Evolutionary conservation across 2,888 invertebrate species (phyloP), one percentile per base, ranked within the genome.

Genomic region (Lottia gigantea): DNA sequence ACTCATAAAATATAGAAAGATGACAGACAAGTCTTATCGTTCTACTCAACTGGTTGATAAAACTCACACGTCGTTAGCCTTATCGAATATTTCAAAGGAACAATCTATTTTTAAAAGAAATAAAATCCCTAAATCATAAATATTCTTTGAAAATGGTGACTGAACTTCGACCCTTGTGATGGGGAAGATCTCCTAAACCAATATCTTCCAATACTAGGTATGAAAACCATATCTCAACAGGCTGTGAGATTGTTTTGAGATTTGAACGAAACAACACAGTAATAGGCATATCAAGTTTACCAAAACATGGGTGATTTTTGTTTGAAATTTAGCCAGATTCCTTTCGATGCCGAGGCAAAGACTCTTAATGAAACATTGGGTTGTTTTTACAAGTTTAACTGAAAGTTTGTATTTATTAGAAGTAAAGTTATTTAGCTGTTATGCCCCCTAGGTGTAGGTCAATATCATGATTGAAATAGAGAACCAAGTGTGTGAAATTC

Each of bases 401-500:
- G 26, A 68, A 68, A 68, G 67, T 68, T 68, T 68, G 67, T 62
- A 45, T 68, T 68, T 62, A 19, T 55, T 23, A 23, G 19, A 23
- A 23, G 55, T 23, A 19, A 23, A 55, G 55, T 55, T 55, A 55
- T 55, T 55, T 55, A 55, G 55, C 55, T 55, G 55, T 55, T 55
- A 23, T 55, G 19, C 23, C 55, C 55, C 55, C 55, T 23, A 19
- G 55, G 55, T 23, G 55, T 12, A 55, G 23, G 23, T 23, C 55
- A 55, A 55, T 19, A 23, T 23, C 23, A 12, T 12, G 23, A 19
- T 23, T n/a, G 55, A 23, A 23, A 19, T 55, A 19, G 19, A 23
- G 55, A 23, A 55, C 19, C 23, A 19, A 23, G 19, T 55, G 55
- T 55, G 55, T 23, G 55, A 55, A 55, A 55, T 55, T 55, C 19